A percentile compares a stretch with the other conserved stretches of the same genome.
phyloP scores from a whole-genome alignment of 2,113 vertebrate genomes.

The Amia ocellicauda region DNA sequence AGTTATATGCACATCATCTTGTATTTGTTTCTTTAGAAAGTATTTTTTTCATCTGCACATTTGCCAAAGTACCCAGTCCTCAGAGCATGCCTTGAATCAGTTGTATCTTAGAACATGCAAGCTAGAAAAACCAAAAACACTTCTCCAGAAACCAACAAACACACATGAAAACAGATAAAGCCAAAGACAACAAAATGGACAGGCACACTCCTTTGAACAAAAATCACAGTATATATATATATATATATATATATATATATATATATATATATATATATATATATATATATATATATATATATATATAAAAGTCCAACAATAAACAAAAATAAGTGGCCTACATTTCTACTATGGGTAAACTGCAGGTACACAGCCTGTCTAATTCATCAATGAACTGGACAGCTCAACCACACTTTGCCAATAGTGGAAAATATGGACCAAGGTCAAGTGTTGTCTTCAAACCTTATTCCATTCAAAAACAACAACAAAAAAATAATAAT shows the following conservation, averaged over 20 bases:
- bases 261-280: slow-evolving; percentile 26
- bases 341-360: no score
- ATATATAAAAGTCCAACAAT: slow-evolving; percentile 22
- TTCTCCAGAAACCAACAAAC: not conserved
- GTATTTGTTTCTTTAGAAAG: no score
- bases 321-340: not conserved
- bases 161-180: slow-evolving; percentile 2
- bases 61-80: not conserved
- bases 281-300: slow-evolving; percentile 28
- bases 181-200: not conserved
- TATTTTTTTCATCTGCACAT: no score
- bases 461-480: not conserved
- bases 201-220: slow-evolving; percentile 25
- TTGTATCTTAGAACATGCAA: slow-evolving; percentile 1
- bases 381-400: no score
- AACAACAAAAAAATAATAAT: no score
- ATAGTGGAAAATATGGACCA: not conserved
- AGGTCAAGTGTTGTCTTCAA: slow-evolving; percentile 9
- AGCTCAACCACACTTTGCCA: no score
- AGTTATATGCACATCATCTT: no score
- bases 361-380: no score
- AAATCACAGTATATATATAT: slow-evolving; percentile 40
- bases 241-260: slow-evolving; percentile 26
- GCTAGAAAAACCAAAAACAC: not conserved
- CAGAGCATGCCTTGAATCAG: not conserved